Base-by-base conservation (phyloP, 2,888 invertebrate genomes). In the Odontocolon sp. region DNA sequence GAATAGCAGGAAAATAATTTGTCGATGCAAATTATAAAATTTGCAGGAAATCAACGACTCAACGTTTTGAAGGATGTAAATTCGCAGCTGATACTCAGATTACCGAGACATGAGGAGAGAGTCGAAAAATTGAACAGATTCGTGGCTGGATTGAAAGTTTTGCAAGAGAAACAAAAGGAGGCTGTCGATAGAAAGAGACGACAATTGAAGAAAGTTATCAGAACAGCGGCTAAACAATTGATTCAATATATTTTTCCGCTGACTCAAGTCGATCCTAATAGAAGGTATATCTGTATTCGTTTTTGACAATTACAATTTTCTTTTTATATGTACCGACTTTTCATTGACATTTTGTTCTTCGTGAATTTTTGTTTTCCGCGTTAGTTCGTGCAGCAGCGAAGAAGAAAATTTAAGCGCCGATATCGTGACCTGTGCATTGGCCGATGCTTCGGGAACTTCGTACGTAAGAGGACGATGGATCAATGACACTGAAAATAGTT, bases 381-480 rank as follows among this genome's bases (percentile, higher is more conserved):
- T n/a, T n/a, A 88, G 86, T 82, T 83, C 85, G 61, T 88, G 84
- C 50, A 89, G 87, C 77, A 89, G 88, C 50, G 90, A 90, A 63
- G 88, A 88, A 63, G 88, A 86, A 68, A 87, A 83, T 80, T 83
- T 83, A 45, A 87, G 85, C 76, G 82, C 85, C 9, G 90, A 90
- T 79, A 81, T 84, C 28, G 86, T 90, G 33, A 89, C 88, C 52
- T 88, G 84, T 81, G 90, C 93, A 3, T 91, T 93, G 54, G 94
- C 95, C 6, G 95, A 96, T 88, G 95, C 96, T 28, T 94, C 94
- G 54, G 94, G 96, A 91, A 95, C 95, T 83, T 93, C 96, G 77
- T 94, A 96, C 90, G 93, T 97, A 87, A 92, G 95, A 88, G 95
- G 96, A 85, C 94, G 93, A 83, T 96, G 97, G 96, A 93, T 96